phyloP scores from a whole-genome alignment of 2,797 vertebrate genomes.

The Alauda arvensis region DNA sequence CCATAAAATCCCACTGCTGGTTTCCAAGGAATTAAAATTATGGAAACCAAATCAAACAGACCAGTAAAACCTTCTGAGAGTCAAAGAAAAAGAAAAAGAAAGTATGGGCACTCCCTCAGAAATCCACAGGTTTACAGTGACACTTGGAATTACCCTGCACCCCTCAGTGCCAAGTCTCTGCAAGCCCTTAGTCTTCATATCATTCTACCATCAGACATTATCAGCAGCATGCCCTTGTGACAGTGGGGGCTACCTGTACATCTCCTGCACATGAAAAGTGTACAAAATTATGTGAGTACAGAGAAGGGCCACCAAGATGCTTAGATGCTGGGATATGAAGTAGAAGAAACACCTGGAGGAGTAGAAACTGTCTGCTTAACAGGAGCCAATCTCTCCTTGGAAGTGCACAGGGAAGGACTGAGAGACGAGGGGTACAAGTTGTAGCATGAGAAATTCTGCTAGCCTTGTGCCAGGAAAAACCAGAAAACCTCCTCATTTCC shows the following conservation, averaged over 20 bases:
- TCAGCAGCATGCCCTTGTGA: not conserved
- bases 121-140: not conserved
- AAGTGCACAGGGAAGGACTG: not conserved
- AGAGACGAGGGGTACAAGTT: not conserved
- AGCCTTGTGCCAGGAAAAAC: not conserved
- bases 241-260: not conserved
- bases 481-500: not conserved
- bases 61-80: not conserved
- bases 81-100: not conserved
- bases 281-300: not conserved
- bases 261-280: not conserved
- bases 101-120: not conserved
- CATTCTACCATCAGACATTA: not conserved
- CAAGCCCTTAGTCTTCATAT: not conserved
- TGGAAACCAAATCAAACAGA: not conserved
- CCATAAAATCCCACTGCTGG: not conserved
- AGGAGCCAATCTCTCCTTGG: not conserved
- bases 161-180: not conserved
- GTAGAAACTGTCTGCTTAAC: not conserved
- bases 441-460: not conserved
- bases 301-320: not conserved
- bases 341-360: not conserved
- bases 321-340: not conserved
- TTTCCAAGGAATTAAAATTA: not conserved
- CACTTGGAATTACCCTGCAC: not conserved